Evolutionary conservation across 2,888 invertebrate species (phyloP).

Genomic region (Zygogramma bicolorata): DNA sequence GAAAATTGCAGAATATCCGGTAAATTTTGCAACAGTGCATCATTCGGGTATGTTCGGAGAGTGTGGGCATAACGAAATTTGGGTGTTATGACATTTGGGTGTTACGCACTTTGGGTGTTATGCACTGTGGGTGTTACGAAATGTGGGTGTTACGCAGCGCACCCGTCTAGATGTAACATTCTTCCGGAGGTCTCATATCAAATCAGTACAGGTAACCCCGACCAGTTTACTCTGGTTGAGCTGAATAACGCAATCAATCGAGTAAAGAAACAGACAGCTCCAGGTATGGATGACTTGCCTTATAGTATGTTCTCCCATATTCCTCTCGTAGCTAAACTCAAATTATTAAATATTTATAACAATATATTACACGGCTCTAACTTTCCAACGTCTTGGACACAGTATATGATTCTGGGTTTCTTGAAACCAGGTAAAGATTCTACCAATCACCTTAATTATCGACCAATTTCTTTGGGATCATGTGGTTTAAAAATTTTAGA

Average conservation of each 20-base stretch:
- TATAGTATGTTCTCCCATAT: neutral
- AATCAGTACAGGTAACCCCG: neutral
- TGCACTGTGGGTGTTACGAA: too few relatives aligned
- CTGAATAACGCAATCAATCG: neutral
- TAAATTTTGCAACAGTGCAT: too few relatives aligned
- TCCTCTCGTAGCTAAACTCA: neutral
- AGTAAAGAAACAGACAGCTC: neutral
- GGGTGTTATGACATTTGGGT: too few relatives aligned
- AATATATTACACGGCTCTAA: neutral
- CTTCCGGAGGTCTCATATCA: neutral
- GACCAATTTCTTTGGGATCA: neutral
- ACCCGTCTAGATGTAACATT: too few relatives aligned
- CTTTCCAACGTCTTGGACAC: neutral
- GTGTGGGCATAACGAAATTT: too few relatives aligned
- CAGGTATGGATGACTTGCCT: neutral
- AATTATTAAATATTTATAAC: neutral
- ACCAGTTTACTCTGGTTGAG: neutral
- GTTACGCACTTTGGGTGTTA: too few relatives aligned
- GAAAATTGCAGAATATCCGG: too few relatives aligned
- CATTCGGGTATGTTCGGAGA: too few relatives aligned
- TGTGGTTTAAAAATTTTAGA: constrained; percentile 1
- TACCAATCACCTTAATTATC: neutral
- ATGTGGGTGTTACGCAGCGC: too few relatives aligned
- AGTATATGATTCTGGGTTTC: neutral
- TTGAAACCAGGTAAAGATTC: neutral